Conservation (phyloP, 2,797 vertebrate species). For the Pyrocephalus nanus region DNA sequence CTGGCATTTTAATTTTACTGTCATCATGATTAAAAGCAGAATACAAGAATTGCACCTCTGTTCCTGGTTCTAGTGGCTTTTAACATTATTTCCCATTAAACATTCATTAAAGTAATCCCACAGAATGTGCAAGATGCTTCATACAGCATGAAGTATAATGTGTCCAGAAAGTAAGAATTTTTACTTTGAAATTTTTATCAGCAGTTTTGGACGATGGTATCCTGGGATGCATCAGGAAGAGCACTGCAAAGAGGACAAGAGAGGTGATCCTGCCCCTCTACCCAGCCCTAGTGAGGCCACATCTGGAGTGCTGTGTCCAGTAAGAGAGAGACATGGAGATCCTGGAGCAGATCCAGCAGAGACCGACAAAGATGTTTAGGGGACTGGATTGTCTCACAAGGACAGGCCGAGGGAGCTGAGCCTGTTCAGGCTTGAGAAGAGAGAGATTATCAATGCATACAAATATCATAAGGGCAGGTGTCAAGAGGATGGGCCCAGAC, state of each 20-base stretch:
- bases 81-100: slow-evolving; percentile 43
- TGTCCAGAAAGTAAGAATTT: neutral
- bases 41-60: slow-evolving; percentile 27
- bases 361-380: fast-evolving
- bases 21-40: slow-evolving; percentile 33
- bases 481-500: neutral
- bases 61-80: slow-evolving; percentile 16
- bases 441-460: no score
- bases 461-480: no score
- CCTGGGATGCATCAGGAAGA: no score
- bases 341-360: fast-evolving
- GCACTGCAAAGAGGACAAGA: no score
- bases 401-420: neutral
- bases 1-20: slow-evolving; percentile 61
- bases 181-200: neutral
- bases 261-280: neutral
- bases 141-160: neutral
- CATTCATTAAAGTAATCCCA: slow-evolving; percentile 24
- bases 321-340: fast-evolving
- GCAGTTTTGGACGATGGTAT: neutral
- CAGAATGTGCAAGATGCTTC: neutral
- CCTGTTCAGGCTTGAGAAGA: neutral
- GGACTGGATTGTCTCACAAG: neutral
- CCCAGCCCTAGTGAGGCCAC: no score
- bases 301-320: neutral